A percentile compares a stretch with the other conserved stretches of the same genome.
Conservation (phyloP, 2,888 invertebrate species). For the Autographa pulchrina region DNA sequence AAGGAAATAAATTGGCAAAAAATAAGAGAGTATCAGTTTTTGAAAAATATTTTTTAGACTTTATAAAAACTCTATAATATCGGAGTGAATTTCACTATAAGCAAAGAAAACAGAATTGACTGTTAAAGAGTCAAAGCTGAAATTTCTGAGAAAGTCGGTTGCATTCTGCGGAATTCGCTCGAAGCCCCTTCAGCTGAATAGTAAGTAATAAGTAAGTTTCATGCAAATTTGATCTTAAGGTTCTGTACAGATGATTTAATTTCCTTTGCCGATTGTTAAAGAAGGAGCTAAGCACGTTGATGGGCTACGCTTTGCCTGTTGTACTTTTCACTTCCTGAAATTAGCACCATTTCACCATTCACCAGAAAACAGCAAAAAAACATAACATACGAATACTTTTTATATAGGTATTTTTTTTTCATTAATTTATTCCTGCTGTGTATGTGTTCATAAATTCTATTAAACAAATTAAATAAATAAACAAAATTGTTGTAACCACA, state of each 20-base stretch:
- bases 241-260: not conserved
- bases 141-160: not conserved
- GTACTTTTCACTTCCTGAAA: not conserved
- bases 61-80: too few species aligned
- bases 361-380: too few species aligned
- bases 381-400: too few species aligned
- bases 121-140: not conserved
- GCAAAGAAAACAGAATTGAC: not conserved
- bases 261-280: not conserved
- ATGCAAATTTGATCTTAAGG: not conserved
- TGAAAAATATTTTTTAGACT: too few species aligned
- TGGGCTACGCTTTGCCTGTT: not conserved
- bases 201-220: too few species aligned
- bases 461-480: not conserved
- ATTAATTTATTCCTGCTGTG: too few species aligned
- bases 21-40: too few species aligned
- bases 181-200: not conserved
- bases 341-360: not conserved
- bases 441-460: too few species aligned
- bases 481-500: not conserved
- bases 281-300: not conserved
- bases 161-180: not conserved
- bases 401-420: too few species aligned
- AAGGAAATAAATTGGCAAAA: too few species aligned
- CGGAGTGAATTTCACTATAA: too few species aligned